A percentile compares a stretch with the other conserved stretches of the same genome.
Evolutionary conservation across 1,140 invertebrate genomes (phyloP).

Genomic region (Daktulosphaira vitifoliae): DNA sequence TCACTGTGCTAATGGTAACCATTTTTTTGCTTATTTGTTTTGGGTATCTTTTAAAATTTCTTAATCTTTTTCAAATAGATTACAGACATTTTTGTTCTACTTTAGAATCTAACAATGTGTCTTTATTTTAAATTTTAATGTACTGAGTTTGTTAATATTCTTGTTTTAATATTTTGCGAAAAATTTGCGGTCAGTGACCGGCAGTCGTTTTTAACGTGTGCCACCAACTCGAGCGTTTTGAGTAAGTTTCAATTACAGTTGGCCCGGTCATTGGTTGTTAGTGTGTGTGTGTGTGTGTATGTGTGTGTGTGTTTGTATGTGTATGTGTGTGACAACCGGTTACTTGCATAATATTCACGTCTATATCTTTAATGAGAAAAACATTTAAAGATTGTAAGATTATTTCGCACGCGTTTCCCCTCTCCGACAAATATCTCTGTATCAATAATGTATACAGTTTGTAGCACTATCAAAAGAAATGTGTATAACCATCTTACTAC

Average conservation of each 20-base stretch:
- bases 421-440: no score
- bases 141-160: no score
- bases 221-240: slow-evolving; percentile 12
- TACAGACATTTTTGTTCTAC: no score
- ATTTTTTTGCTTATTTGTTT: no score
- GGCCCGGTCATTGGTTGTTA: neutral
- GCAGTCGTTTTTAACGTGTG: slow-evolving; percentile 13
- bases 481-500: no score
- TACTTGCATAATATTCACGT: slow-evolving; percentile 31
- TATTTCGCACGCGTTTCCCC: neutral
- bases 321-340: slow-evolving; percentile 11
- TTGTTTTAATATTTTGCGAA: neutral
- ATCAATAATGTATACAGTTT: no score
- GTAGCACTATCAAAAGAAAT: no score
- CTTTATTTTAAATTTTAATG: no score
- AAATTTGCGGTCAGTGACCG: slow-evolving; percentile 24
- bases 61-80: no score
- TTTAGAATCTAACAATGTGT: no score
- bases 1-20: neutral
- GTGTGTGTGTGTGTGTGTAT: no score
- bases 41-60: no score
- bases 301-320: neutral
- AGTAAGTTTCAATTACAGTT: slow-evolving; percentile 28
- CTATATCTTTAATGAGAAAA: slow-evolving; percentile 29
- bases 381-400: slow-evolving; percentile 11